These are phyloP conservation scores for Ictalurus furcatus DNA, from an alignment of 2,113 vertebrate genomes.

Conservation along the genomic window DNA sequence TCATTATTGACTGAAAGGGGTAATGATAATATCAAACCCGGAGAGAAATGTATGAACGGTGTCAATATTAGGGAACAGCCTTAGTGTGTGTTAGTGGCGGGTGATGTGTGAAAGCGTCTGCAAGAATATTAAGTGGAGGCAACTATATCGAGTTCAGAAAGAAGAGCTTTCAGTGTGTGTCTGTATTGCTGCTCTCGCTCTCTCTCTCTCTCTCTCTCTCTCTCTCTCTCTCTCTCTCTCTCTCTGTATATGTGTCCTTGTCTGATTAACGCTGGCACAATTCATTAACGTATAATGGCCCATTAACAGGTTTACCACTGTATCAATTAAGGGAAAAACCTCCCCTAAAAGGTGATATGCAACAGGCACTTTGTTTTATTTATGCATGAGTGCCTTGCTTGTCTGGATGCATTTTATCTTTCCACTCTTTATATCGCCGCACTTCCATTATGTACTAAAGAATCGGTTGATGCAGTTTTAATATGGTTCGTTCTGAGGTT, in stretches of 20 bases:
- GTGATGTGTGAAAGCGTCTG: background rate
- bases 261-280: constrained; percentile 51
- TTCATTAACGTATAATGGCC: constrained; percentile 54
- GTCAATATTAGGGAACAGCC: background rate
- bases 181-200: background rate
- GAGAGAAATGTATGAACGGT: background rate
- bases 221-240: background rate
- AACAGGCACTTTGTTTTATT: constrained; percentile 34
- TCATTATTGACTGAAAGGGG: background rate
- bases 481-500: constrained; percentile 18
- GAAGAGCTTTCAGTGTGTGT: background rate
- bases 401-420: constrained; percentile 33
- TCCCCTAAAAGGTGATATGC: constrained; percentile 35
- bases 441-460: constrained; percentile 43
- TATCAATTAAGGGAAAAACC: constrained; percentile 42
- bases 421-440: constrained; percentile 9
- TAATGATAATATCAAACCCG: background rate
- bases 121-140: background rate
- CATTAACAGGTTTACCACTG: constrained; percentile 49
- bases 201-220: background rate
- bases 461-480: constrained; percentile 25
- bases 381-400: constrained; percentile 34
- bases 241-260: background rate
- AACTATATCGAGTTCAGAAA: background rate
- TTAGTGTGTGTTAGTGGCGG: background rate